A percentile compares a stretch with the other conserved stretches of the same genome.
Conservation (phyloP, 2,113 vertebrate species). For the Psilopogon haemacephalus region DNA sequence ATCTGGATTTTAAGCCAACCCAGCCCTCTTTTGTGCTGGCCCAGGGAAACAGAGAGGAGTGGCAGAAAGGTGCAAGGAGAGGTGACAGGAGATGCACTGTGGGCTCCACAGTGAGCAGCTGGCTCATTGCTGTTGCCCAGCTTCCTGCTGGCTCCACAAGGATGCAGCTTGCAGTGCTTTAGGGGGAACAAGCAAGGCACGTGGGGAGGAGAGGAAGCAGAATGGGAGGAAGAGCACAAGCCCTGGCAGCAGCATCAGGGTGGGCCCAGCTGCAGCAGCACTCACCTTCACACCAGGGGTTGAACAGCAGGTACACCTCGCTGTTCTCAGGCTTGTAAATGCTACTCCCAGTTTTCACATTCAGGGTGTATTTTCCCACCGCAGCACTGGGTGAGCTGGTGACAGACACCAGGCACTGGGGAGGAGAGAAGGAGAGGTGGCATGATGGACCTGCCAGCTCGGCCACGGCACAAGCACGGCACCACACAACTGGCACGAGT, state of each 20-base stretch:
- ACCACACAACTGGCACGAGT: fast-evolving
- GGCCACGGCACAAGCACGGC: not conserved
- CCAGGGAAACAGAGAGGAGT: not conserved
- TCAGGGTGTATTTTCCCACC: slow-evolving; percentile 66
- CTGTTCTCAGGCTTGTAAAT: not conserved
- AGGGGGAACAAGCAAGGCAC: not conserved
- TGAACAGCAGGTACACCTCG: slow-evolving; percentile 71
- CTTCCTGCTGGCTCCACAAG: not conserved
- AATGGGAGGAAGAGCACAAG: not conserved
- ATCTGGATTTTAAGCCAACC: not conserved
- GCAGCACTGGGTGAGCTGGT: slow-evolving; percentile 30
- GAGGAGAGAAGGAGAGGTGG: not conserved
- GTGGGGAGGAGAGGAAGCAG: not conserved
- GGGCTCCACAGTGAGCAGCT: not conserved
- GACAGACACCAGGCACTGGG: slow-evolving; percentile 64
- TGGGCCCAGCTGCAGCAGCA: not conserved
- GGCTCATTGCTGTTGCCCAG: not conserved
- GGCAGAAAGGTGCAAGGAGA: not conserved
- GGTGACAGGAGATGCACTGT: not conserved
- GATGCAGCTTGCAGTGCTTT: not conserved
- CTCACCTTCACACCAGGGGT: slow-evolving; percentile 75
- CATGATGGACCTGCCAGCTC: not conserved
- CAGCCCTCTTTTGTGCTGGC: not conserved
- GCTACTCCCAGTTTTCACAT: slow-evolving; percentile 10
- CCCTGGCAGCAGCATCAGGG: not conserved